Evolutionary conservation across 1,140 invertebrate genomes (phyloP).

Genomic region (Oryzaephilus surinamensis): DNA sequence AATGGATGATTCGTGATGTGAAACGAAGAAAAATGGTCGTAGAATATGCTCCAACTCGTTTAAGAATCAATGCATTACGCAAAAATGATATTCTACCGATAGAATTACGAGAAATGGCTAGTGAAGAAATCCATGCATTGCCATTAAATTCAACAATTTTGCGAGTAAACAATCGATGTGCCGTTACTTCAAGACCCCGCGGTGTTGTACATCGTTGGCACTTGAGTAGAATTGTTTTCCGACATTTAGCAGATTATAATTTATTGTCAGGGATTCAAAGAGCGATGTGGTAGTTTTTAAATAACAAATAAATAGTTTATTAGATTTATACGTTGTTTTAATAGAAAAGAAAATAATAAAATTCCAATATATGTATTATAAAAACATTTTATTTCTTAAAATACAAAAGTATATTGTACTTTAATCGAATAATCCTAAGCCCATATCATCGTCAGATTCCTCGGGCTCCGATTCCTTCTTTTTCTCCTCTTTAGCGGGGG

Average conservation of each 20-base stretch:
- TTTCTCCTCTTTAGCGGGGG: conserved; percentile 60
- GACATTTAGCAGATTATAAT: conserved; percentile 84
- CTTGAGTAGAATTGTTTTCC: conserved; percentile 78
- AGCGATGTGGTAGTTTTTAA: conserved; percentile 65
- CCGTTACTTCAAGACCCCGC: conserved; percentile 63
- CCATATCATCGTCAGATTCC: conserved; percentile 92
- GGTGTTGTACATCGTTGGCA: conserved; percentile 67
- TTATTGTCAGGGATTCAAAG: conserved; percentile 76
- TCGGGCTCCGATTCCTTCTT: conserved; percentile 77
- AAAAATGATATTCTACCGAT: conserved; percentile 71
- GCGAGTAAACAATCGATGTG: conserved; percentile 61
- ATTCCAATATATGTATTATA: not conserved
- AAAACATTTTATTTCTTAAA: conserved; percentile 29
- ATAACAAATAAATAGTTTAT: not conserved
- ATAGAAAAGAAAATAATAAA: conserved; percentile 9
- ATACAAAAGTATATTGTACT: conserved; percentile 26
- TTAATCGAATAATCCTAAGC: conserved; percentile 80
- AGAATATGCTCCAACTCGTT: conserved; percentile 57
- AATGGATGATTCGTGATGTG: conserved; percentile 70
- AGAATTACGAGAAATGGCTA: conserved; percentile 65
- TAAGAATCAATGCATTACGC: conserved; percentile 64
- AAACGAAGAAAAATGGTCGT: conserved; percentile 62
- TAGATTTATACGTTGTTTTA: not conserved
- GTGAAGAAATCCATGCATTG: conserved; percentile 60
- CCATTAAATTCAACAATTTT: conserved; percentile 59